Conservation (phyloP, 2,888 invertebrate species). For the Quadroppia sp. region DNA sequence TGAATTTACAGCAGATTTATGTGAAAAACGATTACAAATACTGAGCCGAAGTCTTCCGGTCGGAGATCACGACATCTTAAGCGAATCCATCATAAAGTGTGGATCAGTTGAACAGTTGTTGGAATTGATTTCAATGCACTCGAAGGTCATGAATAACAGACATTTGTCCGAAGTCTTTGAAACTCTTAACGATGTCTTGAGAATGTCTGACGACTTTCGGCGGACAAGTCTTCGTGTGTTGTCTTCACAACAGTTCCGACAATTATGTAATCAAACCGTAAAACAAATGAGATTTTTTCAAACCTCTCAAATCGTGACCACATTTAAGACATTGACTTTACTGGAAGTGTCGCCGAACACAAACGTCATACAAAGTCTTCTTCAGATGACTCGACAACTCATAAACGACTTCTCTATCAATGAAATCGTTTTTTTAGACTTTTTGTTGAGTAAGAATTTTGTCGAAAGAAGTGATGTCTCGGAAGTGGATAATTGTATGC, state of each 20-base stretch:
- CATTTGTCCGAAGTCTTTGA: constrained; percentile 42
- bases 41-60: neutral
- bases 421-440: constrained; percentile 63
- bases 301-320: constrained; percentile 40
- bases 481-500: neutral
- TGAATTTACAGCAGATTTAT: neutral
- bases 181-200: constrained; percentile 34
- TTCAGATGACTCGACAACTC: constrained; percentile 62
- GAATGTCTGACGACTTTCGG: constrained; percentile 14
- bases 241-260: constrained; percentile 36
- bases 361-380: constrained; percentile 60
- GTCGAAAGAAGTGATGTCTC: neutral
- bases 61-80: constrained; percentile 42
- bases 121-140: constrained; percentile 41
- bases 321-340: constrained; percentile 34
- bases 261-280: constrained; percentile 43
- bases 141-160: constrained; percentile 44
- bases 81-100: constrained; percentile 41
- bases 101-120: constrained; percentile 34
- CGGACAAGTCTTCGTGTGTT: neutral
- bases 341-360: constrained; percentile 41
- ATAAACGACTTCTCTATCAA: constrained; percentile 61
- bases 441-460: constrained; percentile 55
- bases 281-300: constrained; percentile 43
- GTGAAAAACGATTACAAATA: neutral